Conservation (phyloP, 2,113 vertebrate genomes). For the Ginglymostoma cirratum region DNA sequence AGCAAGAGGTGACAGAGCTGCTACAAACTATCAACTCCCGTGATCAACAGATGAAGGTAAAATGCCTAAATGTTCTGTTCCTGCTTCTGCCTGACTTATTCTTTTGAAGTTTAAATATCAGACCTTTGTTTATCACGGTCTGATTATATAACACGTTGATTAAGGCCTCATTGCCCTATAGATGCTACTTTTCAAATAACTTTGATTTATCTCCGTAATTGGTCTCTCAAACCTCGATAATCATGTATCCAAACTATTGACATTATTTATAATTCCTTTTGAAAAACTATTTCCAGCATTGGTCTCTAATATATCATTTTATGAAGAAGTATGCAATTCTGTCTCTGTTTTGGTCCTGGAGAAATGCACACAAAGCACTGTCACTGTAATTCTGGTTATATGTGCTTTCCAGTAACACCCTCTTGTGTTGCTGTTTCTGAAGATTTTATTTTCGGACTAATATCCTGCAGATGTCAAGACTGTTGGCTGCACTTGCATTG, state of each 20-base stretch:
- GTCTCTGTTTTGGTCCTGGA: not conserved
- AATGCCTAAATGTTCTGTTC: not conserved
- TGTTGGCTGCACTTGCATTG: not conserved
- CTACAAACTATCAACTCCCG: slow-evolving; percentile 60
- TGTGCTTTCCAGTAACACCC: too few relatives aligned
- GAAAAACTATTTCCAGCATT: not conserved
- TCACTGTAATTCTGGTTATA: too few relatives aligned
- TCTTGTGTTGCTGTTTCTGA: not conserved
- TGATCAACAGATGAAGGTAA: slow-evolving; percentile 72
- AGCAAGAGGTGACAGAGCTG: slow-evolving; percentile 70
- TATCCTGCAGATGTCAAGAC: not conserved
- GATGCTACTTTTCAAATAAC: not conserved
- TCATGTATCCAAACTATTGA: not conserved
- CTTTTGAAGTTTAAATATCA: not conserved
- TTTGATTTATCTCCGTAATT: not conserved
- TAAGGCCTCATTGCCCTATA: not conserved
- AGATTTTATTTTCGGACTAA: not conserved
- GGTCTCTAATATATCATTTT: not conserved
- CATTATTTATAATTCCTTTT: not conserved
- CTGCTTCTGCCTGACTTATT: not conserved
- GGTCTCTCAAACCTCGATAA: not conserved
- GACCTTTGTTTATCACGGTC: too few relatives aligned
- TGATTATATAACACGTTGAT: not conserved
- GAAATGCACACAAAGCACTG: too few relatives aligned
- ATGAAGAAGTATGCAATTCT: not conserved